These are phyloP conservation scores for Channa maculata DNA, from an alignment of 2,113 vertebrate species.

Conservation along the genomic window DNA sequence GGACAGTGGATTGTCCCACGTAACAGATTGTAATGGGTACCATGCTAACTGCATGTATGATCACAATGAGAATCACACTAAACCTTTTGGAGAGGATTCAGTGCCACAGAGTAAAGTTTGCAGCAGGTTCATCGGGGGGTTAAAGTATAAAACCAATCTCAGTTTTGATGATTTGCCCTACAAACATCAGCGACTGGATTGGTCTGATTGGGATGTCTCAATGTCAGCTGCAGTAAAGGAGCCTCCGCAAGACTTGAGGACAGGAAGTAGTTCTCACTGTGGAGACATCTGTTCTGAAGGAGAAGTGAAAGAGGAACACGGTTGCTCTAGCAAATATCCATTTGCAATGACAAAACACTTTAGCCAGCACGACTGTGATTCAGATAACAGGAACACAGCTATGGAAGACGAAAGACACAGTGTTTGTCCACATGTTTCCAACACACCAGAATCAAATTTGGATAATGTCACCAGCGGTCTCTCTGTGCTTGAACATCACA, in stretches of 20 bases:
- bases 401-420: background rate
- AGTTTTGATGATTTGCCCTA: conserved; percentile 11
- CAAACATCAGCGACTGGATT: conserved; percentile 15
- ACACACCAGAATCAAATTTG: background rate
- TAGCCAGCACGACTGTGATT: background rate
- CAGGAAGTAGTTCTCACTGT: conserved; percentile 1
- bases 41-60: conserved; percentile 24
- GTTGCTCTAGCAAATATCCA: background rate
- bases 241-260: conserved; percentile 4
- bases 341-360: background rate
- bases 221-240: conserved; percentile 6
- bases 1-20: conserved; percentile 2
- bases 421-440: background rate
- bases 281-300: conserved; percentile 2
- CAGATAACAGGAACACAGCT: conserved; percentile 1
- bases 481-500: background rate
- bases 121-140: background rate
- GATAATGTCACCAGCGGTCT: background rate
- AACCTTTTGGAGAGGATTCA: conserved; percentile 3
- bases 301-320: conserved; percentile 36
- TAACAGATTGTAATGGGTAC: background rate
- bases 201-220: background rate
- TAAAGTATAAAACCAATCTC: conserved; percentile 11
- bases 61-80: conserved; percentile 8
- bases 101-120: background rate